Base-by-base conservation (phyloP, 2,797 vertebrate genomes). In the Xerus rutilus region DNA sequence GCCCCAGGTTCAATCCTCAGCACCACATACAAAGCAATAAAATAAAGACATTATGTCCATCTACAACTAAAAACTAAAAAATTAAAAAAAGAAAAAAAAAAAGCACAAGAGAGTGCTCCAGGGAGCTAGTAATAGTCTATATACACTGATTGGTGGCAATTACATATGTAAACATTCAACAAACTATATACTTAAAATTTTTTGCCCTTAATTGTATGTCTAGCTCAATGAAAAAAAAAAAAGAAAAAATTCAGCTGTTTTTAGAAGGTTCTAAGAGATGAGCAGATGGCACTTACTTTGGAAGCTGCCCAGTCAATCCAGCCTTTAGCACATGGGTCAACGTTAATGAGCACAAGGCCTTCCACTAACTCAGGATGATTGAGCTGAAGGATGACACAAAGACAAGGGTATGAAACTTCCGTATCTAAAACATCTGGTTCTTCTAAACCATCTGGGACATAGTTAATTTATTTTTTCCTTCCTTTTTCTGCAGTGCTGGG, bases 271-370 rank as follows among this genome's bases (percentile, higher is more conserved):
- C 3, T 20, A 32, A 35, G 69, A 73, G 59, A 85, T 32, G n/a
- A 86, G 23, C 25, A 12, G 47, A 72, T 4, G 17, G 43, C 67
- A 89, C 98, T 97, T 98, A 99, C 99, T 99, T 99, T 99, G 43
- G 99, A 99, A 62, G 99, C 99, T 64, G 99, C 99, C 99, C 99
- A 99, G 97, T 99, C 99, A 96, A 99, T 99, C 99, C 99, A 99
- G 94, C 99, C 99, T 96, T 99, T 99, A 88, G 99, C 99, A 97
- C 99, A 99, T 2, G 99, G 99, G 98, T 99, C 99, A 35, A 99
- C 54, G 32, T 99, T 99, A 97, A 99, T 99, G 73, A 99, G 99
- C 96, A 99, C 99, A 2, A 99, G 99, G 69, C 99, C 99, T 95
- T 99, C 99, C 73, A 99, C 99, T 79, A 99, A 96, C 45, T 98